Evolutionary conservation across 2,797 vertebrate genomes (phyloP), one percentile per base, ranked within the genome.

Genomic region (Cyprinella venusta): DNA sequence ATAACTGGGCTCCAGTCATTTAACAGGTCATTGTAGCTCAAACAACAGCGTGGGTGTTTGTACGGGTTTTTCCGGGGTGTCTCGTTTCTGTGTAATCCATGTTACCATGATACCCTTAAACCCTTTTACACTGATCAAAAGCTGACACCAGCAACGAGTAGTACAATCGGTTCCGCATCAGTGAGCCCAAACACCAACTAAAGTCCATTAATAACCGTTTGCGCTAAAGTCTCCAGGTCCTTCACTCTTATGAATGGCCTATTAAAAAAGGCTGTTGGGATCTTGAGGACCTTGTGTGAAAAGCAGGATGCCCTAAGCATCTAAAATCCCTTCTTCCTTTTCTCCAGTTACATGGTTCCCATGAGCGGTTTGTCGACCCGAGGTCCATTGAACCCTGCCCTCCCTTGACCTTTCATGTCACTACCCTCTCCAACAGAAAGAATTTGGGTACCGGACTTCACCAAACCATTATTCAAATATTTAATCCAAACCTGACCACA

Each of bases 191-290:
- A 81, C 72, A 84, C 63, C 18, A 48, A 61, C 52, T 79, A 72
- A 87, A 33, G 45, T 59, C 69, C 77, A 68, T 72, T 48, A 81
- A 69, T 82, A 88, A 84, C 78, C 76, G 30, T 30, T 79, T 76
- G 82, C 38, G 70, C 84, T 65, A 87, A 84, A 65, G n/a, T 72
- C 52, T 85, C 76, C 83, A 4, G 52, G 76, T 69, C 80, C 76
- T 88, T 90, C 64, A 78, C 30, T 69, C 72, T 80, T 90, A 81
- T 85, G 89, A 88, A 84, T 90, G 91, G 92, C 92, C 91, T 90
- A 91, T 89, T 89, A 89, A 92, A 93, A 88, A 83, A 83, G 75
- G n/a, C 86, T 87, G 83, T 75, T 4, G 40, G 76, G 88, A 88
- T 87, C 85, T 83, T 67, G 7, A 72, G 85, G 79, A 87, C 77